Conservation (phyloP, 2,797 vertebrate species). For the Leptatherina wallacei region DNA sequence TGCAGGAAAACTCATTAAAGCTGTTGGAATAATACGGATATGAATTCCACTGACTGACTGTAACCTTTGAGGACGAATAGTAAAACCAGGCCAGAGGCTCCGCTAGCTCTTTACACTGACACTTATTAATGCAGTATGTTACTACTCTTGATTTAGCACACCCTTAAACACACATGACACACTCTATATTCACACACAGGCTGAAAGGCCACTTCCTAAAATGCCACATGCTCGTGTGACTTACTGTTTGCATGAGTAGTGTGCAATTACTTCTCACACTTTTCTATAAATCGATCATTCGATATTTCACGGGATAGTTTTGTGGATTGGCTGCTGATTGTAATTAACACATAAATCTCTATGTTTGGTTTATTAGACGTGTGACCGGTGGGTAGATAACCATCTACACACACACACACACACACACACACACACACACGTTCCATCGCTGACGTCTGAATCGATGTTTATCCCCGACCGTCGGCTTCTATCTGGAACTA, state of each 20-base stretch:
- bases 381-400: conserved; percentile 40
- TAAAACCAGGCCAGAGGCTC: conserved; percentile 45
- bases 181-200: conserved; percentile 42
- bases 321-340: conserved; percentile 22
- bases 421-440: too few relatives aligned
- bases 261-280: conserved; percentile 5
- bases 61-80: conserved; percentile 64
- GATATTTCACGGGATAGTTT: conserved; percentile 30
- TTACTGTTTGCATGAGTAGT: conserved; percentile 10
- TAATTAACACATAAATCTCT: conserved; percentile 52
- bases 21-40: conserved; percentile 29
- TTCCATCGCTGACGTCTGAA: neutral
- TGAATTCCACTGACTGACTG: conserved; percentile 31
- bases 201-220: conserved; percentile 53
- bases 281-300: conserved; percentile 24
- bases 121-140: conserved; percentile 61
- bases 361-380: conserved; percentile 42
- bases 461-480: neutral
- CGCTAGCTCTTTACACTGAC: conserved; percentile 57
- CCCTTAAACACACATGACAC: conserved; percentile 50
- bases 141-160: conserved; percentile 46
- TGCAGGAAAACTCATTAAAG: conserved; percentile 30
- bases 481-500: conserved; percentile 13
- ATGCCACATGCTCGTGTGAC: conserved; percentile 50
- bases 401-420: conserved; percentile 1